phyloP scores from a whole-genome alignment of 2,888 invertebrate genomes.

The Baccha elongata region DNA sequence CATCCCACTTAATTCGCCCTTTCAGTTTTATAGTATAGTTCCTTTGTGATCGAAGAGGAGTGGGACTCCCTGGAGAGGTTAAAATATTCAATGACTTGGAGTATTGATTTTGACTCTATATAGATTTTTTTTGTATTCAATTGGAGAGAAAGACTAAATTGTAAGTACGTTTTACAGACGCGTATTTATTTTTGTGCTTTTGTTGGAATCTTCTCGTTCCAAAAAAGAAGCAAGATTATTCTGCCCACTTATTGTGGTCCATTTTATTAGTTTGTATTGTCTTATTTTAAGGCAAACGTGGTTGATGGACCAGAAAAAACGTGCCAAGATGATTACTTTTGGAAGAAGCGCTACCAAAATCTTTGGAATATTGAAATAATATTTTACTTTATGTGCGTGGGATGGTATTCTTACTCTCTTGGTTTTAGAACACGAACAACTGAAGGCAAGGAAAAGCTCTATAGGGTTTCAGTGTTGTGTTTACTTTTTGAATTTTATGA shows the following conservation, averaged over 20 bases:
- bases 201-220: not conserved
- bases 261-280: constrained; percentile 6
- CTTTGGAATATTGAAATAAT: constrained; percentile 24
- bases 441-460: not conserved
- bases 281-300: constrained; percentile 36
- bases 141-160: constrained; percentile 54
- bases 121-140: constrained; percentile 43
- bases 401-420: constrained; percentile 4
- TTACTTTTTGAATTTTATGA: too few relatives aligned
- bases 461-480: too few relatives aligned
- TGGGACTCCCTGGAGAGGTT: constrained; percentile 1
- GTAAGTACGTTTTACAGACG: constrained; percentile 58
- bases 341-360: too few relatives aligned
- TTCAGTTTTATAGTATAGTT: not conserved
- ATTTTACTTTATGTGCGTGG: constrained; percentile 32
- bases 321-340: constrained; percentile 36
- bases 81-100: constrained; percentile 8
- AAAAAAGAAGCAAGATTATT: too few relatives aligned
- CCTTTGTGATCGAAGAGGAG: constrained; percentile 1
- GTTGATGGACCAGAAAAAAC: constrained; percentile 33
- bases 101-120: constrained; percentile 35
- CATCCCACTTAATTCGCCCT: constrained; percentile 11
- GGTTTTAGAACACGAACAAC: not conserved
- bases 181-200: constrained; percentile 33
- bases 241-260: constrained; percentile 21